Evolutionary conservation across 1,140 invertebrate genomes (phyloP), one percentile per base, ranked within the genome.

Genomic region (Rhysida immarginata): DNA sequence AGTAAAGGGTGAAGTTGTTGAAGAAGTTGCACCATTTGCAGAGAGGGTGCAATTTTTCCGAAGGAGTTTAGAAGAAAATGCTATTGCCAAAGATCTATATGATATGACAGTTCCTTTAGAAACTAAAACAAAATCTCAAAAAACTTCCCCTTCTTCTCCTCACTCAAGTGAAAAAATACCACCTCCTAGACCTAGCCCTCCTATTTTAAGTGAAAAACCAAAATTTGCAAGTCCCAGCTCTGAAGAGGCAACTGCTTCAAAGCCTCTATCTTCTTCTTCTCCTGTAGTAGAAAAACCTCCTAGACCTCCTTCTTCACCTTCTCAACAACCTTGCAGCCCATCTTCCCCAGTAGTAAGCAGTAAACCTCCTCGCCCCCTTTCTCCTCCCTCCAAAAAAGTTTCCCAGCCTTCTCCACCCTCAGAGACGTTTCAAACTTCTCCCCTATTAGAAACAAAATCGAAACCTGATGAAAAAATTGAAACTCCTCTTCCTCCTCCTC

Each of bases 1-100:
- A n/a, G 18, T 20, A 11, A 21, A 51, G 16, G 49, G 49, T 51
- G 49, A 51, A 51, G 26, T 51, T 5, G 26, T 51, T 5, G 49
- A 51, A 26, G 49, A 51, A 16, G 20, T 51, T 11, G 49, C 24
- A 27, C 49, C 49, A 26, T 51, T 51, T 51, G 49, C 49, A 5
- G 49, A 51, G 20, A 24, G 49, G 26, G 49, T 51, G 8, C 24
- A 51, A 21, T 51, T 51, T 20, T 51, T 51, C 26, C 49, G 49
- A 26, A 11, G 49, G 13, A 51, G 49, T 21, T 26, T 51, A 20
- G 49, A 51, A 27, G 49, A 51, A 27, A 26, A 3, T 20, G 23
- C 49, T 3, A 51, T 51, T 25, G 13, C 49, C 8, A 51, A 51
- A 26, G 49, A 51, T 5, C 13, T 26, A 3, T 8, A 26, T 8